Conservation (phyloP, 2,888 invertebrate species). For the Epinotia bilunana region DNA sequence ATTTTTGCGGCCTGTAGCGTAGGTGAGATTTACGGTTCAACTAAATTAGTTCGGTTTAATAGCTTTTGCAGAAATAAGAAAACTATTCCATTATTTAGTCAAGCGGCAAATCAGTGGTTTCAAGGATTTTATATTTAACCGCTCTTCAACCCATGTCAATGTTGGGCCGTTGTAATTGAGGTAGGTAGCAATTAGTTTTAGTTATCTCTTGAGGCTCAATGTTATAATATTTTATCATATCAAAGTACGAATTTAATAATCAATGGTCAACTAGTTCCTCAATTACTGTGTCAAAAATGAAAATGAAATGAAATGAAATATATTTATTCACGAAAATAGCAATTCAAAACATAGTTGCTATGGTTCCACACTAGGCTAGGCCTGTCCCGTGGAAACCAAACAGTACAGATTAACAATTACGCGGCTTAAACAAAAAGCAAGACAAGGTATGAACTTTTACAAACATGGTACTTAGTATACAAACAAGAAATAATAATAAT, state of each 20-base stretch:
- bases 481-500: no score
- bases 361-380: no score
- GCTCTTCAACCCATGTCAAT: slow-evolving; percentile 35
- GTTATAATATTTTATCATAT: not conserved
- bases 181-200: not conserved
- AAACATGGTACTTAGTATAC: no score
- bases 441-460: no score
- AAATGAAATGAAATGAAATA: no score
- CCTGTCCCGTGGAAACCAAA: no score
- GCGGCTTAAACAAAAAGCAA: no score
- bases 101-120: slow-evolving; percentile 25
- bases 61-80: slow-evolving; percentile 40
- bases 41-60: slow-evolving; percentile 45
- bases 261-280: no score
- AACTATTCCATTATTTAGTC: slow-evolving; percentile 37
- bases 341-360: no score
- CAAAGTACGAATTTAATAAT: not conserved
- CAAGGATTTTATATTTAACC: slow-evolving; percentile 21
- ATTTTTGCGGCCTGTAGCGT: slow-evolving; percentile 42
- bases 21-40: slow-evolving; percentile 46
- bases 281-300: no score
- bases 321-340: no score
- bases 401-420: no score
- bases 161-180: not conserved
- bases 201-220: not conserved